Base-by-base conservation (phyloP, 1,140 invertebrate genomes). In the Nymphalis io region DNA sequence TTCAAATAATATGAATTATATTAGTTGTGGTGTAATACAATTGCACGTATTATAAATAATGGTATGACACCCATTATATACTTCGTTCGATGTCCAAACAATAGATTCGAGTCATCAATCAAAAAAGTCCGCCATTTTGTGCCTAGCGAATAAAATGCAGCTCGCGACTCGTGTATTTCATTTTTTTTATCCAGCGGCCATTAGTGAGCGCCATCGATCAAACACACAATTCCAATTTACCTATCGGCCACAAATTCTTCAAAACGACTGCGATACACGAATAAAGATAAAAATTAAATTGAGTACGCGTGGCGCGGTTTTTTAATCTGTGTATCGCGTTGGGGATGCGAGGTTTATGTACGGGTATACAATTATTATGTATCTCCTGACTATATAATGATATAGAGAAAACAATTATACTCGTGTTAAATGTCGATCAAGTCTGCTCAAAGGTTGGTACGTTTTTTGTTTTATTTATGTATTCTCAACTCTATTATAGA, bases 221-320 rank as follows among this genome's bases (percentile, higher is more conserved):
- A 85, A 84, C 75, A 78, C 83, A 82, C 86, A 82, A 85, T 87
- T 84, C 81, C 86, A 88, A 88, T 88, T 88, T 86, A 84, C 84
- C 84, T 82, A 81, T 83, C 81, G 73, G 77, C 82, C 86, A 87
- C 86, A 87, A 86, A 88, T 88, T 88, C 84, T 85, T 87, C 81
- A 83, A 83, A 84, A 84, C 76, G 74, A 74, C 79, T 80, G 81
- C 68, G 73, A 74, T 68, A 75, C 76, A 68, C 67, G 64, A 81
- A 81, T 76, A 80, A 70, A 82, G 80, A 83, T 80, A 79, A 84
- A 84, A 87, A 80, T 80, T 81, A 84, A 87, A 77, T 76, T 74
- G 63, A 70, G 60, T 55, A 57, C 62, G 71, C 71, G 71, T 73
- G 60, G 61, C 68, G 67, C 44, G 53, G 53, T 66, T 66, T 71